phyloP scores from a whole-genome alignment of 2,797 vertebrate genomes.

The Notoglanidium macrostoma region DNA sequence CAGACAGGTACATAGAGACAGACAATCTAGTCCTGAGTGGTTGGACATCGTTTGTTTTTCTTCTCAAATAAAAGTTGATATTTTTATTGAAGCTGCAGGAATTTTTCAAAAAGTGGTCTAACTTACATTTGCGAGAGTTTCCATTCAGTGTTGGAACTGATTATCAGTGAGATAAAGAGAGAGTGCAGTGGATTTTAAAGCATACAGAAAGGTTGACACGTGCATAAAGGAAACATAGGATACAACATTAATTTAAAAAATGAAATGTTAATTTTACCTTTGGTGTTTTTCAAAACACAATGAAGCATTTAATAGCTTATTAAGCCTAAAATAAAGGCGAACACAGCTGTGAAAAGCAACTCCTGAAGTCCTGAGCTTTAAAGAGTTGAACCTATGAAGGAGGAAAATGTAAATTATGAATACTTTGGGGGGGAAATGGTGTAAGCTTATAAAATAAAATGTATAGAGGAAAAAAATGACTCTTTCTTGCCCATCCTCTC shows the following conservation, averaged over 20 bases:
- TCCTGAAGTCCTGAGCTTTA: too few species aligned
- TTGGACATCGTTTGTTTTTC: not conserved
- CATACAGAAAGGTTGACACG: not conserved
- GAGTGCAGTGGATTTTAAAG: not conserved
- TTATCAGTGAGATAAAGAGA: not conserved
- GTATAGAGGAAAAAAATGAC: not conserved
- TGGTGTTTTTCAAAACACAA: not conserved
- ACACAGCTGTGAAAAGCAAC: not conserved
- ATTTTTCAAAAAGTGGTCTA: not conserved
- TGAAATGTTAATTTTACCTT: not conserved
- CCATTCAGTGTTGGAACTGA: not conserved
- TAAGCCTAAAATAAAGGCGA: not conserved
- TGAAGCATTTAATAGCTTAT: not conserved
- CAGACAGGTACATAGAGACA: not conserved
- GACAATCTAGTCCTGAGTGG: not conserved
- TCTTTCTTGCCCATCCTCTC: constrained; percentile 46
- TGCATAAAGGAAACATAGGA: not conserved
- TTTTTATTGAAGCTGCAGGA: not conserved
- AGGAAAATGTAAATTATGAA: not conserved
- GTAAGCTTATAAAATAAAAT: not conserved
- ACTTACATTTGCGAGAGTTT: not conserved
- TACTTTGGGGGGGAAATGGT: not conserved
- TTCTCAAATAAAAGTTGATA: not conserved
- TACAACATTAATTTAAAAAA: not conserved
- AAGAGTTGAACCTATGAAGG: not conserved